phyloP scores from a whole-genome alignment of 2,888 invertebrate species.

The Ennomos fuscantarius region DNA sequence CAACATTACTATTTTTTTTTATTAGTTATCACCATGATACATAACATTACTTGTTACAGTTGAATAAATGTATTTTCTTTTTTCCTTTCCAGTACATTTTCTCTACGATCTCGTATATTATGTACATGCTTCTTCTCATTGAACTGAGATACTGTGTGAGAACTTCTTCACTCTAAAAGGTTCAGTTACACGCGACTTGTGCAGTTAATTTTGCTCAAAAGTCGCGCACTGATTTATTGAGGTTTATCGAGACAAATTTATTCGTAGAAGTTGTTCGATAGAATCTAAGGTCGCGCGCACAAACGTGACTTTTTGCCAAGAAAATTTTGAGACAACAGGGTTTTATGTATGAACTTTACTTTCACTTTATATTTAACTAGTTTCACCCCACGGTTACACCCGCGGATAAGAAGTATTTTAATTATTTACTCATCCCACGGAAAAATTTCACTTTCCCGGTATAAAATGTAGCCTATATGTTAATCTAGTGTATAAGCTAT shows the following conservation, averaged over 20 bases:
- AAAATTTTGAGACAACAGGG: too few species aligned
- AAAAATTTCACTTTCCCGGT: too few species aligned
- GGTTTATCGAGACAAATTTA: constrained; percentile 67
- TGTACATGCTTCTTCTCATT: neutral
- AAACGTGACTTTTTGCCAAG: neutral
- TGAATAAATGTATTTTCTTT: neutral
- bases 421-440: too few species aligned
- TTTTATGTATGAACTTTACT: too few species aligned
- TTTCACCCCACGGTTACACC: too few species aligned
- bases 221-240: constrained; percentile 62
- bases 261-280: constrained; percentile 54
- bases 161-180: constrained; percentile 28
- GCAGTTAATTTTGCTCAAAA: constrained; percentile 63
- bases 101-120: neutral
- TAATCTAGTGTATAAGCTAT: too few species aligned
- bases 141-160: constrained; percentile 10
- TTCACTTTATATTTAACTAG: too few species aligned
- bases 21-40: too few species aligned
- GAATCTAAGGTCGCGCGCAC: constrained; percentile 35
- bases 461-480: too few species aligned
- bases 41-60: too few species aligned
- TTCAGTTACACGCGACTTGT: constrained; percentile 23
- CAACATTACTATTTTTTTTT: too few species aligned
- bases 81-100: neutral
- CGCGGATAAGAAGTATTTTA: too few species aligned